Base-by-base conservation (phyloP, 2,888 invertebrate species). In the Aproaerema taeniolella region DNA sequence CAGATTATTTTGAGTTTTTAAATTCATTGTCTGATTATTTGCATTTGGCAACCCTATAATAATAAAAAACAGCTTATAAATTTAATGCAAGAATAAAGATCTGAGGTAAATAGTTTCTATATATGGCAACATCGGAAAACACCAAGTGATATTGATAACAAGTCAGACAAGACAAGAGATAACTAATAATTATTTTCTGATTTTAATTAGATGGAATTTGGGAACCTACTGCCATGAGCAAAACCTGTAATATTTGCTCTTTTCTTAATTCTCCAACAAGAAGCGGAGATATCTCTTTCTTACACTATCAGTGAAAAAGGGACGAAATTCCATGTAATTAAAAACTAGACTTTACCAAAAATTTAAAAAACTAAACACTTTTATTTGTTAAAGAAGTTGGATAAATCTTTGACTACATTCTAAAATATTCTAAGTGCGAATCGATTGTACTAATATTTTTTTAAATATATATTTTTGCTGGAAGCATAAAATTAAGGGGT, bases 91-190 rank as follows among this genome's bases (percentile, higher is more conserved):
- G 39, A 48, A 65, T 58, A 61, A 56, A 59, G 59, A 64, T 64
- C 61, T 70, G 78, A 79, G 79, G 81, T 78, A 80, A 80, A 70
- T 62, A 78, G 76, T 75, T 78, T 64, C 67, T 66, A 66, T 54
- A 70, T 83, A 85, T 83, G 83, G 83, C 85, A 85, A 81, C 79
- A 66, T 58, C 61, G 67, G 72, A 76, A 75, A 76, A 53, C 55
- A 58, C 58, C n/a, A n/a, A n/a, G n/a, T 57, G 57, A 58, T 52
- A 45, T 48, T 45, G 41, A 43, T 31, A 36, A 32, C 34, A 40
- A 47, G 43, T 42, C 33, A 38, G 39, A 29, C 33, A 43, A 40
- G 43, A 52, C 46, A 54, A 49, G 49, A 45, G 61, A 64, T 61
- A 72, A 50, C 61, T 67, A 72, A 54, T 67, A 70, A 55, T n/a